Evolutionary conservation across 2,888 invertebrate genomes (phyloP).

Genomic region (Erynnis tages): DNA sequence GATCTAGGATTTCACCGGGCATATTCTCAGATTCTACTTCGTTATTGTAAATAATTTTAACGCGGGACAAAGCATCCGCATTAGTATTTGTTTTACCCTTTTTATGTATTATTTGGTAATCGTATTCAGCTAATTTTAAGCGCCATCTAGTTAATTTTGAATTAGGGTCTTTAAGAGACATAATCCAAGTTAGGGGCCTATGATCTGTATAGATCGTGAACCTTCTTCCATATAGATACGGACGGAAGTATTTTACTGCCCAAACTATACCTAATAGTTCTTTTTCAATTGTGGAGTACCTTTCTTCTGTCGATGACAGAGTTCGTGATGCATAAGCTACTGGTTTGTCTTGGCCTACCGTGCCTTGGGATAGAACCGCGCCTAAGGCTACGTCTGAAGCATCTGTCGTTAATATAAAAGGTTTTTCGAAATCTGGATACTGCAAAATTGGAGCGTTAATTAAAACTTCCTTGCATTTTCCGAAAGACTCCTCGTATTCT

Average conservation of each 20-base stretch:
- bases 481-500: constrained; percentile 35
- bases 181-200: constrained; percentile 47
- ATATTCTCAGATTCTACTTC: background rate
- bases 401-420: constrained; percentile 39
- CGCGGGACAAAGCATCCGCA: constrained; percentile 39
- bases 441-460: constrained; percentile 44
- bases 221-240: constrained; percentile 47
- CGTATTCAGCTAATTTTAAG: constrained; percentile 41
- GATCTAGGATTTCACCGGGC: background rate
- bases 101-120: constrained; percentile 38
- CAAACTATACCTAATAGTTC: constrained; percentile 49
- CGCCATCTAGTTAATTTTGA: constrained; percentile 49
- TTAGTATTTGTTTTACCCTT: constrained; percentile 39
- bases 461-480: constrained; percentile 41
- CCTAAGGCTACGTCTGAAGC: constrained; percentile 39
- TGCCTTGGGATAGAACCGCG: constrained; percentile 39
- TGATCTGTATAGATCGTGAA: constrained; percentile 57
- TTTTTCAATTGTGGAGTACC: constrained; percentile 44
- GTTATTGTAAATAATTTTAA: constrained; percentile 30
- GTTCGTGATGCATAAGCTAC: constrained; percentile 39
- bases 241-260: constrained; percentile 47
- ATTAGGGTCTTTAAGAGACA: constrained; percentile 50
- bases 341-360: constrained; percentile 37
- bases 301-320: constrained; percentile 35
- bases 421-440: constrained; percentile 48